These are phyloP conservation scores for Crenuchus spilurus DNA, from an alignment of 2,797 vertebrate species.

Conservation along the genomic window DNA sequence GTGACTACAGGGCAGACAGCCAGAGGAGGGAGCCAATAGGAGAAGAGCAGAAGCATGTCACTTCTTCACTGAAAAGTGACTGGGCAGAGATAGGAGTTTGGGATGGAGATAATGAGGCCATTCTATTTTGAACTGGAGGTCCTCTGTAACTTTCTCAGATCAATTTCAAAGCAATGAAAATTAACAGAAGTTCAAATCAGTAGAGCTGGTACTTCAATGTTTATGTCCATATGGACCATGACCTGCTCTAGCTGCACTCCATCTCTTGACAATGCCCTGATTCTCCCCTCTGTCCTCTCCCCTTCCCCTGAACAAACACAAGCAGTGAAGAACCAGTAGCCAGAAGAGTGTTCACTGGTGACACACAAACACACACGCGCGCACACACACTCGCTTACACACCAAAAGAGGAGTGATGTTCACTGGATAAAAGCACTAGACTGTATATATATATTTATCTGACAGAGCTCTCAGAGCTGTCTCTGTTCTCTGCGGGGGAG, in stretches of 20 bases:
- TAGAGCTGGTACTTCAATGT: constrained; percentile 46
- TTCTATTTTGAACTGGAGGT: constrained; percentile 19
- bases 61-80: constrained; percentile 49
- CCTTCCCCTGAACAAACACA: constrained; percentile 58
- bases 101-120: constrained; percentile 41
- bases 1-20: constrained; percentile 84
- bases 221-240: constrained; percentile 43
- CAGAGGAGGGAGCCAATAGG: constrained; percentile 71
- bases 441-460: constrained; percentile 72
- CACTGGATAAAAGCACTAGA: constrained; percentile 74
- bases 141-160: constrained; percentile 1
- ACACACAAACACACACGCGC: constrained; percentile 2
- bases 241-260: constrained; percentile 47
- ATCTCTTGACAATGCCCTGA: constrained; percentile 59
- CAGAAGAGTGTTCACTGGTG: constrained; percentile 36
- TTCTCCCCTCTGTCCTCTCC: constrained; percentile 60
- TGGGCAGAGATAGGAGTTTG: constrained; percentile 46
- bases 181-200: constrained; percentile 36
- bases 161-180: constrained; percentile 16
- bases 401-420: constrained; percentile 53
- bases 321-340: constrained; percentile 67
- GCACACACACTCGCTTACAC: background rate
- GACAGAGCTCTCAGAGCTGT: constrained; percentile 58
- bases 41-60: constrained; percentile 65
- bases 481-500: constrained; percentile 54